Conservation (phyloP, 2,888 invertebrate species). For the Drosophila picticornis region DNA sequence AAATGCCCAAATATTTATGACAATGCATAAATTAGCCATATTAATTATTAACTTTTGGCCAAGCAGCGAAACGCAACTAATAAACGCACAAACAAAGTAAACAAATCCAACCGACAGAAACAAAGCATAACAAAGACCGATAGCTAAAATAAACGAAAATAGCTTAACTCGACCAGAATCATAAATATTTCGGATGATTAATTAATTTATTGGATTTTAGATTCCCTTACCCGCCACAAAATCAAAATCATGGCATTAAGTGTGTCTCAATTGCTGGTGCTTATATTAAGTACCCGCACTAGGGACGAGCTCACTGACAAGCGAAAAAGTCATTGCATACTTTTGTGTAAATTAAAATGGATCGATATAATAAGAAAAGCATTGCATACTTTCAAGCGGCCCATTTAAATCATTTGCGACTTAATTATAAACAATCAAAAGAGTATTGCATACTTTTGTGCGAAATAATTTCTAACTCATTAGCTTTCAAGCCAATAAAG, state of each 20-base stretch:
- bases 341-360: slow-evolving; percentile 12
- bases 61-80: slow-evolving; percentile 39
- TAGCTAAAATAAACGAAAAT: slow-evolving; percentile 12
- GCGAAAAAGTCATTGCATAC: slow-evolving; percentile 14
- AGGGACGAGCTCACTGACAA: neutral
- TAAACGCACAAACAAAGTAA: slow-evolving; percentile 51
- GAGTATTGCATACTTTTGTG: slow-evolving; percentile 18
- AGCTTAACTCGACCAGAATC: slow-evolving; percentile 45
- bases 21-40: slow-evolving; percentile 71
- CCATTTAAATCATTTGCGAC: neutral
- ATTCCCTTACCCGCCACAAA: slow-evolving; percentile 18
- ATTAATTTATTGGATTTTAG: slow-evolving; percentile 66
- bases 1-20: slow-evolving; percentile 61
- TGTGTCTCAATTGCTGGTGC: neutral
- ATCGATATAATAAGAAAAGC: neutral
- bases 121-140: slow-evolving; percentile 14
- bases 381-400: slow-evolving; percentile 28
- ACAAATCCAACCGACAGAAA: slow-evolving; percentile 11
- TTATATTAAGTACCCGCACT: slow-evolving; percentile 21
- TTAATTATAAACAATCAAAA: slow-evolving; percentile 3
- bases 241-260: slow-evolving; percentile 25
- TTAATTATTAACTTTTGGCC: slow-evolving; percentile 66
- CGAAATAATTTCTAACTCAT: neutral
- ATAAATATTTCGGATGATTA: slow-evolving; percentile 77
- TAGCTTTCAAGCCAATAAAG: slow-evolving; percentile 7